Base-by-base conservation (phyloP, 2,113 vertebrate genomes). In the Heloderma charlesbogerti region DNA sequence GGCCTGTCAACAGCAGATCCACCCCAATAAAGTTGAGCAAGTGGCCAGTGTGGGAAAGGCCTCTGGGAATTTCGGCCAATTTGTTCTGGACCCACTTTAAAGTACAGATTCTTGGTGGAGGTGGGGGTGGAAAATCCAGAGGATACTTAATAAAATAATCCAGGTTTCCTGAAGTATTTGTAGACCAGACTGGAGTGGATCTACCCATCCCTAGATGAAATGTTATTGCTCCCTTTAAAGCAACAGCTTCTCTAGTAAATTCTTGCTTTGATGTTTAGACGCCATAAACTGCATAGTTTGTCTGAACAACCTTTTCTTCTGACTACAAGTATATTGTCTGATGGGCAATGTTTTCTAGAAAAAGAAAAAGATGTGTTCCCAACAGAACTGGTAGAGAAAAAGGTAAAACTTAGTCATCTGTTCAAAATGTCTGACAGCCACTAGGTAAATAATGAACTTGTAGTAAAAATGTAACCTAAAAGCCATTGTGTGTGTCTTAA, bases 401-500 rank as follows among this genome's bases (percentile, higher is more conserved):
- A 57, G 60, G 27, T 82, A 43, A 82, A 22, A 22, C 51, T 31
- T 83, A 48, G 31, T 69, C 79, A 87, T 45, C 22, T 87, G 84
- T 87, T 60, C 29, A 29, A 67, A 34, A n/a, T 82, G 40, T 63
- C 37, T 84, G 54, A 48, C 29, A 89, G 40, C 43, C 27, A 74
- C 5, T 66, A 89, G 40, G 77, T 60, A 74, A 89, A 84, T 75
- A 84, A 84, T 48, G 22, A 84, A 84, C n/a, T n/a, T n/a, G n/a
- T n/a, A n/a, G n/a, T n/a, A n/a, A n/a, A n/a, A n/a, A n/a, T n/a
- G n/a, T n/a, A n/a, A n/a, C n/a, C n/a, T n/a, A n/a, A n/a, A n/a
- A n/a, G n/a, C n/a, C n/a, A n/a, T n/a, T n/a, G n/a, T n/a, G n/a
- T n/a, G n/a, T n/a, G n/a, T n/a, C n/a, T n/a, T n/a, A n/a, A n/a